Percentiles rank a stretch among this genome's conserved stretches.
These are phyloP conservation scores for Gymnarchus niloticus DNA, from an alignment of 2,113 vertebrate genomes.

Conservation along the genomic window DNA sequence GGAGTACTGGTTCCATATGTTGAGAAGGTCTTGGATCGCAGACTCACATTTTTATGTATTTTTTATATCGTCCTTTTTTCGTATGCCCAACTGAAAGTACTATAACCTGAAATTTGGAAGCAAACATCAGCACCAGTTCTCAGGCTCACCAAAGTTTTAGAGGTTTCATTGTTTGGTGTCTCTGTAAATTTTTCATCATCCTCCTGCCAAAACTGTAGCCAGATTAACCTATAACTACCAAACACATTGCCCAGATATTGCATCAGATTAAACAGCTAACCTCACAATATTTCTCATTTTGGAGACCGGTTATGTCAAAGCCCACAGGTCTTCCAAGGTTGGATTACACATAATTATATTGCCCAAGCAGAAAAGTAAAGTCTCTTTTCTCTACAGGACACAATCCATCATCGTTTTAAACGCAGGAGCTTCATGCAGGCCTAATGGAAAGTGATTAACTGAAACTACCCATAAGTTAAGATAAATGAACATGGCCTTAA, in stretches of 20 bases:
- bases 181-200: neutral
- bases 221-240: constrained; percentile 2
- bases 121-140: neutral
- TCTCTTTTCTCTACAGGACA: neutral
- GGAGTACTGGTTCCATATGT: neutral
- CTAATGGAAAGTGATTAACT: constrained; percentile 2
- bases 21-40: neutral
- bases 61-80: neutral
- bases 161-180: neutral
- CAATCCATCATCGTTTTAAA: neutral
- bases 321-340: neutral
- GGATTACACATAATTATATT: constrained; percentile 3
- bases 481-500: neutral
- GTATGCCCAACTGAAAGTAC: neutral
- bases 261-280: constrained; percentile 1
- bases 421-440: neutral
- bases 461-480: neutral
- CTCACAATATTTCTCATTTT: neutral
- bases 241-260: neutral
- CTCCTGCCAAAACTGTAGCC: neutral
- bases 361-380: neutral
- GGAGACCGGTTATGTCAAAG: neutral
- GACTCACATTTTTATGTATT: constrained; percentile 1
- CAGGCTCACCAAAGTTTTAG: too few relatives aligned
- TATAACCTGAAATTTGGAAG: neutral